Evolutionary conservation across 2,888 invertebrate species (phyloP), one percentile per base, ranked within the genome.

Genomic region (Heliconius aoede): DNA sequence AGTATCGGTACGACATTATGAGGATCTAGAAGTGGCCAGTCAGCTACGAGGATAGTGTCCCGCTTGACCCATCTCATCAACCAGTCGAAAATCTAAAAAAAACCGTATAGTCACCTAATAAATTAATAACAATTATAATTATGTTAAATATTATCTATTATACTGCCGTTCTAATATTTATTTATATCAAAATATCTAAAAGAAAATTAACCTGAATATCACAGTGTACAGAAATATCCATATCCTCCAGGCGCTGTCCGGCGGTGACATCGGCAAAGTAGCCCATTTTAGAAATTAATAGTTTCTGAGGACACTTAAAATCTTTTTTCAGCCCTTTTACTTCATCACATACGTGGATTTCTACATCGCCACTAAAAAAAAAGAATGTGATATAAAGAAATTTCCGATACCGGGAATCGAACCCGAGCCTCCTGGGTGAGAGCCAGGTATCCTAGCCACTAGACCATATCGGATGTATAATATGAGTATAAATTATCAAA

Each of bases 181-280:
- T 32, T 9, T 11, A 9, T 11, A 36, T 36, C 2, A 68, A 15
- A 46, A 18, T 46, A 68, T 30, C 30, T 51, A 4, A 21, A 11
- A 21, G 7, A n/a, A 3, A 55, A 24, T 30, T 13, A 9, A 75
- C 98, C 86, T 97, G 97, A 76, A 99, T 97, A 91, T 99, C 99
- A 88, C 99, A 99, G 88, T 99, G 99, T 0, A 99, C 99, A 0
- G 98, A 98, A 82, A 99, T 99, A 86, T 99, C 99, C 96, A 99
- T 98, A 85, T 99, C 98, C 86, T 97, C 97, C 11, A 98, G 90
- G 76, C 96, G 95, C 87, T 98, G 97, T 0, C 96, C 97, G 24
- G 96, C 96, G 0, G 97, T 97, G 5, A 98, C 97, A 86, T 98
- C 97, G 15, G 98, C 98, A 90, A 99, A 99, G 87, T 99, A 99